Evolutionary conservation across 1,140 invertebrate species (phyloP), one percentile per base, ranked within the genome.

Genomic region (Drosophila virilis): DNA sequence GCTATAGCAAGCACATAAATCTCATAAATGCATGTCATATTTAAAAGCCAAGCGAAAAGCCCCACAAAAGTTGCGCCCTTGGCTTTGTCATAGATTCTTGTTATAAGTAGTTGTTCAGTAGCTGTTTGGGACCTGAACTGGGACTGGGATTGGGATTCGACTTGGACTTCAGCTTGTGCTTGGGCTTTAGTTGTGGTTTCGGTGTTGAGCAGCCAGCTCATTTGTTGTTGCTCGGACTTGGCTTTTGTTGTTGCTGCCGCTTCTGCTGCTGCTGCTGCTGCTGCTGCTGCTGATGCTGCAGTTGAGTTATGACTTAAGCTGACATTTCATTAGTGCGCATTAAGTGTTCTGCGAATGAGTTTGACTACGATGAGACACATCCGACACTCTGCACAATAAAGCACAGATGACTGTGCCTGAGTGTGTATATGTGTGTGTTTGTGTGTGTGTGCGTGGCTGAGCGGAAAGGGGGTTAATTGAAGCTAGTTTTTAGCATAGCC

Each of bases 271-370:
- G 60, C 68, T 66, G 32, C 45, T 60, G 28, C 13, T 81, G 79
- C 89, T n/a, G n/a, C n/a, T n/a, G n/a, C n/a, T n/a, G n/a, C n/a
- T n/a, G 15, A 55, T 52, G 65, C 74, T 81, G 79, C 89, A 81
- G 73, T 84, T 91, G 88, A 91, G 78, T 91, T 91, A 91, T 91
- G 88, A 91, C 88, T 88, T 89, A 91, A 91, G 82, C 88, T 91
- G 88, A 91, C 88, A 91, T 91, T 91, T 91, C 88, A 91, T 91
- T 91, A 91, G 88, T 90, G 85, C 77, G 85, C 84, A 88, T 89
- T 88, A 88, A 88, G 84, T 90, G 83, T 79, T 77, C 80, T 83
- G 83, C 73, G 83, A 88, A 88, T 89, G 84, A 89, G 83, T 86
- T 86, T 80, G 80, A 74, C 81, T 65, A 68, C 74, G 62, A 57